Percentiles rank a stretch among this genome's conserved stretches.
These are phyloP conservation scores for Lacanobia wlatinum DNA, from an alignment of 2,888 invertebrate species.

Conservation along the genomic window DNA sequence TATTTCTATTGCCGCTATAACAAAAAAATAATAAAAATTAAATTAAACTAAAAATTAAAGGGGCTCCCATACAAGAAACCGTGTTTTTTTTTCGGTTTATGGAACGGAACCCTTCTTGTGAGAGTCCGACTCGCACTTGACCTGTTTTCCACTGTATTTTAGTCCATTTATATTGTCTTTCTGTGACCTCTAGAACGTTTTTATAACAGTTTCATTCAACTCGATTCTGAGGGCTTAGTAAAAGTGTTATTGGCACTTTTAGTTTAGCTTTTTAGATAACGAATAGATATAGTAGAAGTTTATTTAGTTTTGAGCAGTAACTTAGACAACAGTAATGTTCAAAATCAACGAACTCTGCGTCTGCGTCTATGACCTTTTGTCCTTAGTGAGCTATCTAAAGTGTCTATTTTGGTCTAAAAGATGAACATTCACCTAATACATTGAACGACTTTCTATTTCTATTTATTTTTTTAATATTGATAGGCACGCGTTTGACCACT, in stretches of 20 bases:
- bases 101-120: too few relatives aligned
- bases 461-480: too few relatives aligned
- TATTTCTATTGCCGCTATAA: too few relatives aligned
- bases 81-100: too few relatives aligned
- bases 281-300: slow-evolving; percentile 1
- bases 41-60: too few relatives aligned
- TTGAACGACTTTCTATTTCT: neutral
- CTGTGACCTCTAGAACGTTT: slow-evolving; percentile 4
- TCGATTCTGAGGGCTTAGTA: slow-evolving; percentile 1
- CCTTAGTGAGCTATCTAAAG: neutral
- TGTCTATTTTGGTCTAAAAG: neutral
- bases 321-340: neutral
- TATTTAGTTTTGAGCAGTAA: slow-evolving; percentile 1
- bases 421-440: too few relatives aligned
- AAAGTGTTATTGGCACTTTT: neutral
- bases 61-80: too few relatives aligned
- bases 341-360: neutral
- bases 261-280: slow-evolving; percentile 28
- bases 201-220: slow-evolving; percentile 31
- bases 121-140: too few relatives aligned
- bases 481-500: too few relatives aligned
- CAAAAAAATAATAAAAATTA: too few relatives aligned
- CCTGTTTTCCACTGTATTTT: slow-evolving; percentile 10
- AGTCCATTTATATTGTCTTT: neutral
- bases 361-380: neutral